A percentile compares a stretch with the other conserved stretches of the same genome.
Evolutionary conservation across 2,797 vertebrate species (phyloP).

Genomic region (Iguana delicatissima): DNA sequence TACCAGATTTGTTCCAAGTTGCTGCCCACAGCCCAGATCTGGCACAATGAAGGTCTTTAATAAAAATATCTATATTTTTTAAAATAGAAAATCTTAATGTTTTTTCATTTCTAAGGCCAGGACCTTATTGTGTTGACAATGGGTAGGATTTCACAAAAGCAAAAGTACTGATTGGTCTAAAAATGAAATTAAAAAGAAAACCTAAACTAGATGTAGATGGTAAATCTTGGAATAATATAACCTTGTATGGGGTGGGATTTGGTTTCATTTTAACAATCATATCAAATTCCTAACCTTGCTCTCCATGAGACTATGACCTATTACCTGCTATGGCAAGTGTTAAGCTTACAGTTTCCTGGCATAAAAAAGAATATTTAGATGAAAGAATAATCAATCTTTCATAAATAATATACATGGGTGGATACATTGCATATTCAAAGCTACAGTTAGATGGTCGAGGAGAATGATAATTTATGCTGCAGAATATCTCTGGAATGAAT

Average conservation of each 20-base stretch:
- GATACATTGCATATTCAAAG: constrained; percentile 78
- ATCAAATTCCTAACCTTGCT: not conserved
- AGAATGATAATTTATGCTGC: constrained; percentile 81
- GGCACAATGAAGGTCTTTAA: not conserved
- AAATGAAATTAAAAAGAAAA: not conserved
- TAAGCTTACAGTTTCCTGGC: constrained; percentile 69
- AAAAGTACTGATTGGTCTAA: not conserved
- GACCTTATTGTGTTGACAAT: not conserved
- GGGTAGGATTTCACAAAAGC: not conserved
- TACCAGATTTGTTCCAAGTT: not conserved
- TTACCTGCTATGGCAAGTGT: constrained; percentile 57
- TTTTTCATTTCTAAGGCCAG: not conserved
- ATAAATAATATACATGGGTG: constrained; percentile 80
- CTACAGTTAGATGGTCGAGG: constrained; percentile 76
- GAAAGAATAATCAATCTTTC: constrained; percentile 81
- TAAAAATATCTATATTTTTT: too few species aligned
- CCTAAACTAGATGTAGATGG: not conserved
- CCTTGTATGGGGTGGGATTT: not conserved
- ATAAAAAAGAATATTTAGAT: constrained; percentile 77
- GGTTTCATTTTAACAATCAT: constrained; percentile 11
- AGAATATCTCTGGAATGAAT: constrained; percentile 81
- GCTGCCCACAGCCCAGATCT: not conserved
- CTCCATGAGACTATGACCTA: not conserved
- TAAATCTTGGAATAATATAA: not conserved
- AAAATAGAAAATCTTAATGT: not conserved